phyloP scores from a whole-genome alignment of 2,113 vertebrate species.

The Platysteira castanea region DNA sequence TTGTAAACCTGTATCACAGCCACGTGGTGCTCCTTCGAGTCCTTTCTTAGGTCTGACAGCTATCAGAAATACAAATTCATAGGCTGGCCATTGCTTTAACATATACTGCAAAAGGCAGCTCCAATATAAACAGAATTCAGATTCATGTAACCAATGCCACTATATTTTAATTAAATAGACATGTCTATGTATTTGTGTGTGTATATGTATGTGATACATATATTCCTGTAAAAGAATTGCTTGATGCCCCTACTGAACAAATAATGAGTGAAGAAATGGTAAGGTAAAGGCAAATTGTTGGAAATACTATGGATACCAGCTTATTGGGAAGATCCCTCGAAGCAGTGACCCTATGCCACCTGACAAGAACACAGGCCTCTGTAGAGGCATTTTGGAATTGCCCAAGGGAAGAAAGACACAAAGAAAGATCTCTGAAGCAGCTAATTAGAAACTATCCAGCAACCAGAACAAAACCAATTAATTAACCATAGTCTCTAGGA shows the following conservation, averaged over 20 bases:
- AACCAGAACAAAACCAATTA: constrained; percentile 46
- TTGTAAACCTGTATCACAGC: not conserved
- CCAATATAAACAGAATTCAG: not conserved
- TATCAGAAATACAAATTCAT: not conserved
- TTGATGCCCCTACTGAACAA: not conserved
- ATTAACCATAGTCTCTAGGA: constrained; percentile 34
- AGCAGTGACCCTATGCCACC: not conserved
- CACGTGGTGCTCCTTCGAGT: not conserved
- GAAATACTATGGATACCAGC: not conserved
- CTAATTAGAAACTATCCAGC: constrained; percentile 50
- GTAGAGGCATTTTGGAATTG: not conserved
- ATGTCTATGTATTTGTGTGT: fast-evolving
- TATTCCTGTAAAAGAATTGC: not conserved
- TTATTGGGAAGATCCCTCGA: not conserved
- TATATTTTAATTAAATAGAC: not conserved
- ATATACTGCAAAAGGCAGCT: not conserved
- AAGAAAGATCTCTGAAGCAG: not conserved
- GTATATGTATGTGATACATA: too few species aligned
- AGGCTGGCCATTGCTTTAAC: not conserved
- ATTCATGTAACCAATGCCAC: not conserved
- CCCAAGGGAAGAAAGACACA: not conserved
- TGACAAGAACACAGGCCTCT: not conserved
- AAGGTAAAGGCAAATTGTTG: not conserved
- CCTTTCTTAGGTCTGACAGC: not conserved
- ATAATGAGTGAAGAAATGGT: not conserved